Evolutionary conservation across 2,113 vertebrate genomes (phyloP).

Genomic region (Heliornis fulica): DNA sequence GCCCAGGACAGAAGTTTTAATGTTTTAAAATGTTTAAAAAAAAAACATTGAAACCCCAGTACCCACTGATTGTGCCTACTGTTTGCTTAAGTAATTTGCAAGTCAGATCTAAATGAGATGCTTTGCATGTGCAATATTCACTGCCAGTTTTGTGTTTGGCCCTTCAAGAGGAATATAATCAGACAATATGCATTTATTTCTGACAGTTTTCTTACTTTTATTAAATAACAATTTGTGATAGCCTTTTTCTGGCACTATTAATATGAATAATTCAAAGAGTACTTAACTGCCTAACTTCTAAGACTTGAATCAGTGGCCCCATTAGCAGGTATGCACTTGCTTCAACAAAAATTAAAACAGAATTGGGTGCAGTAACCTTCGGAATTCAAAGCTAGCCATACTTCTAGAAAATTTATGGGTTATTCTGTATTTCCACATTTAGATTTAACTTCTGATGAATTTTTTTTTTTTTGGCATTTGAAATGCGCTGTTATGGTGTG

Average conservation of each 20-base stretch:
- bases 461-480: background rate
- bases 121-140: background rate
- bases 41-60: background rate
- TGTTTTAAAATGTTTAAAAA: too few relatives aligned
- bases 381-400: background rate
- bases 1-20: background rate
- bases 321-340: background rate
- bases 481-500: background rate
- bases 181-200: background rate
- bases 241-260: background rate
- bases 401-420: background rate
- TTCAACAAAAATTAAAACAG: background rate
- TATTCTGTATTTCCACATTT: conserved; percentile 16
- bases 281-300: background rate
- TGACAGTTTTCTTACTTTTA: background rate
- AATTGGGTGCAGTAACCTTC: conserved; percentile 19
- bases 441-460: background rate
- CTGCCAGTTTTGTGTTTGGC: background rate
- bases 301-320: background rate
- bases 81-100: background rate
- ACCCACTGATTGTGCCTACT: background rate
- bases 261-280: background rate
- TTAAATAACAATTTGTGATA: background rate
- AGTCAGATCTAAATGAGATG: background rate
- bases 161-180: background rate